Base-by-base conservation (phyloP, 2,113 vertebrate species). In the Ophiodon elongatus region DNA sequence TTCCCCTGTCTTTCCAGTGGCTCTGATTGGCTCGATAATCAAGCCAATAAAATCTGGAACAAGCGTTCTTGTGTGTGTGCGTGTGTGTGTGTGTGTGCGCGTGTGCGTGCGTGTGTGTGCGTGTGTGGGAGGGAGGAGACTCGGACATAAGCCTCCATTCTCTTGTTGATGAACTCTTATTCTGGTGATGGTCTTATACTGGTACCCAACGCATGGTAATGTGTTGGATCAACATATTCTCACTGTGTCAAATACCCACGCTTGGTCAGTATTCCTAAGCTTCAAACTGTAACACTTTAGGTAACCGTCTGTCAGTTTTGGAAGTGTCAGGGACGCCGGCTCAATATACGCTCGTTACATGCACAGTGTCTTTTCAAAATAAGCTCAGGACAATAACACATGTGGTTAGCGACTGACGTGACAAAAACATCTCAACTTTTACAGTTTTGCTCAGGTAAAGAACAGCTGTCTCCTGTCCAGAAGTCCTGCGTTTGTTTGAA, bases 1-100 rank as follows among this genome's bases (percentile, higher is more conserved):
- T 73, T 90, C 89, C 81, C 90, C 94, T 70, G 81, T 75, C 91
- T 93, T 76, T 94, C 91, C 94, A 90, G 93, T 92, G 43, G 56
- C 89, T 85, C 60, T 89, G 35, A 85, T 85, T 86, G 74, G 73
- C 87, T 91, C 62, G 89, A 68, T 84, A 73, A 83, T 91, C 47
- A 80, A 88, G 35, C 83, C 76, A 77, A 84, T 92, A 23, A 81
- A 85, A 90, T 90, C 39, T 78, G 85, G n/a, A n/a, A n/a, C n/a
- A 73, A 54, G 7, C 4, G 4, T 54, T 83, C 62, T 45, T 90
- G 37, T 85, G 27, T 80, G 76, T 76, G 50, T 64, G 50, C 73
- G 41, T 74, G 23, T 70, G 35, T 76, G n/a, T 73, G 66, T 86
- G 13, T 57, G 9, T 59, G 25, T 82, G 33, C 83, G 79, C 74